Conservation (phyloP, 2,888 invertebrate species). For the Pegoplata infirma region DNA sequence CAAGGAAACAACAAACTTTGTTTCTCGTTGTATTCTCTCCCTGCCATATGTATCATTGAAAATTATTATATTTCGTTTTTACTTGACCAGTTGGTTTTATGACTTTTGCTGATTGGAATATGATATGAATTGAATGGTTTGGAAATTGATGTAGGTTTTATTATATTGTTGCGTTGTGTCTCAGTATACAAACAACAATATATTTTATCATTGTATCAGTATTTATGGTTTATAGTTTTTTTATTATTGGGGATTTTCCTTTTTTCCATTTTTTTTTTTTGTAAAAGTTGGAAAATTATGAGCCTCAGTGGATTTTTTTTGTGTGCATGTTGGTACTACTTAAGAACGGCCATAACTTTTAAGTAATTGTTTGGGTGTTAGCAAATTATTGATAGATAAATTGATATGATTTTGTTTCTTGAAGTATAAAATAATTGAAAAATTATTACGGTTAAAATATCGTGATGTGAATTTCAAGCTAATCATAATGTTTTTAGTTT, state of each 20-base stretch:
- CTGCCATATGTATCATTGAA: conserved; percentile 39
- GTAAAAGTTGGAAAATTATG: conserved; percentile 65
- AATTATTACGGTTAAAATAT: conserved; percentile 52
- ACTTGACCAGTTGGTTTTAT: conserved; percentile 76
- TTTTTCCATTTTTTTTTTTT: conserved; percentile 64
- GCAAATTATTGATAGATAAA: conserved; percentile 59
- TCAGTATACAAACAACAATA: not conserved
- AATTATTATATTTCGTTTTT: conserved; percentile 54
- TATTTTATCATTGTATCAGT: conserved; percentile 64
- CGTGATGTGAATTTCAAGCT: conserved; percentile 43
- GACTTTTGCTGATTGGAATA: conserved; percentile 76
- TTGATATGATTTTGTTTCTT: conserved; percentile 46
- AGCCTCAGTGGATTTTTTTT: conserved; percentile 60
- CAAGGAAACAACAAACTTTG: conserved; percentile 37
- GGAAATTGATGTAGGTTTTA: conserved; percentile 61
- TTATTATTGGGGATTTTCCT: conserved; percentile 66
- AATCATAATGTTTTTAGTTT: not conserved
- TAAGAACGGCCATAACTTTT: conserved; percentile 33
- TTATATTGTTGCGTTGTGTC: not conserved
- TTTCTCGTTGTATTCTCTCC: conserved; percentile 27
- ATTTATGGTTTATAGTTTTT: conserved; percentile 66
- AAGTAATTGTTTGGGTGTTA: conserved; percentile 62
- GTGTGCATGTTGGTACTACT: conserved; percentile 3
- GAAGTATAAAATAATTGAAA: conserved; percentile 63
- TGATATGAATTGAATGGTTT: conserved; percentile 70